These are phyloP conservation scores for Hoplias malabaricus DNA, from an alignment of 2,113 vertebrate species.

Conservation along the genomic window DNA sequence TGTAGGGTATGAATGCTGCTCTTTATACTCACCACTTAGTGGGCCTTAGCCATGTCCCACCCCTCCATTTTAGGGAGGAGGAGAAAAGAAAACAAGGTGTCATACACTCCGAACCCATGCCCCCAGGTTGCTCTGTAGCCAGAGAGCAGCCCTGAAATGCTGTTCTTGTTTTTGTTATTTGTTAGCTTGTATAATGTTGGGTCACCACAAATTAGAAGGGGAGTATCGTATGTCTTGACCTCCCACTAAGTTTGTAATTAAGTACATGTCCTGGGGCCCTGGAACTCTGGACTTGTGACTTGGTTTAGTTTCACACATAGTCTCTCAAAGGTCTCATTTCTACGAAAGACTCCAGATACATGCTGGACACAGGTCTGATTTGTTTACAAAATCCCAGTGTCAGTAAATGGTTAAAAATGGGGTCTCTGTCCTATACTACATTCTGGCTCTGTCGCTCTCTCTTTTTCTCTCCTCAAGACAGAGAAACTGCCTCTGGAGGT, in stretches of 20 bases:
- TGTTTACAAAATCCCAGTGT: too few relatives aligned
- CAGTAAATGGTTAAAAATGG: too few relatives aligned
- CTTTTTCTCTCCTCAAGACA: too few relatives aligned
- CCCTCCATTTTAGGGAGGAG: conserved; percentile 25
- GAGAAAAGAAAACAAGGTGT: conserved; percentile 38
- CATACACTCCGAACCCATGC: not conserved
- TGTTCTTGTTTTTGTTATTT: not conserved
- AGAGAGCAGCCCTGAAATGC: not conserved
- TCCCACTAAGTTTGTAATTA: not conserved
- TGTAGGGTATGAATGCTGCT: conserved; percentile 63
- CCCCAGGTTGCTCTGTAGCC: not conserved
- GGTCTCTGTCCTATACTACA: too few relatives aligned
- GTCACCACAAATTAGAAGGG: not conserved
- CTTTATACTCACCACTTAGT: conserved; percentile 65
- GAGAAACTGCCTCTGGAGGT: too few relatives aligned
- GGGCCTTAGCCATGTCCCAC: conserved; percentile 43
- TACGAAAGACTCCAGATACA: not conserved
- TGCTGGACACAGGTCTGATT: too few relatives aligned
- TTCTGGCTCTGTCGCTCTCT: too few relatives aligned
- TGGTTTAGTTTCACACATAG: not conserved
- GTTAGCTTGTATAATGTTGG: not conserved
- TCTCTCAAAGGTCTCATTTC: not conserved
- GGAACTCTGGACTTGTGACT: not conserved
- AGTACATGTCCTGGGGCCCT: not conserved
- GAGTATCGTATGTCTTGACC: not conserved